Percentiles rank a stretch among this genome's conserved stretches.
Conservation (phyloP, 2,888 invertebrate species). For the Parnassius orleans region DNA sequence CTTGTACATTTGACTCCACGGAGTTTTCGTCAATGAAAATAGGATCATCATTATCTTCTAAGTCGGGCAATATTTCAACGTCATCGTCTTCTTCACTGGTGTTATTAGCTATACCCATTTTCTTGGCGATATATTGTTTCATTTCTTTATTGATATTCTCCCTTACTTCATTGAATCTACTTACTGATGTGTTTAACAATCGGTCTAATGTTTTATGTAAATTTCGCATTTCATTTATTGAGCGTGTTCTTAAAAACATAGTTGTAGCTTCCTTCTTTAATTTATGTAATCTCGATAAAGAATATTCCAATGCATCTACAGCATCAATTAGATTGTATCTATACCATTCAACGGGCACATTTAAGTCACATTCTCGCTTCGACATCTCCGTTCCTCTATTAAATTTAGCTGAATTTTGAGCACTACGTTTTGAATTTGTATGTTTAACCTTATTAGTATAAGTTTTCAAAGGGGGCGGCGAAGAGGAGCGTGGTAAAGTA, state of each 20-base stretch:
- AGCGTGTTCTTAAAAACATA: conserved; percentile 67
- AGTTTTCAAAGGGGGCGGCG: conserved; percentile 31
- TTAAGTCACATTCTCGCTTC: conserved; percentile 52
- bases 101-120: conserved; percentile 38
- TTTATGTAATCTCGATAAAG: conserved; percentile 73
- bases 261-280: conserved; percentile 73
- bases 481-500: conserved; percentile 28
- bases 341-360: conserved; percentile 80
- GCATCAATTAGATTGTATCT: conserved; percentile 80
- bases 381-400: conserved; percentile 26
- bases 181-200: conserved; percentile 75
- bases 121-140: conserved; percentile 70
- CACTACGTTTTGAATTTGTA: conserved; percentile 32
- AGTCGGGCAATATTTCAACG: conserved; percentile 63
- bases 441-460: conserved; percentile 20
- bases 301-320: conserved; percentile 79
- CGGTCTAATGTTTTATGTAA: conserved; percentile 80
- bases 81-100: conserved; percentile 66
- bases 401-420: conserved; percentile 26
- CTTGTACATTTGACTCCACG: conserved; percentile 58
- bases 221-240: conserved; percentile 72
- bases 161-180: conserved; percentile 76
- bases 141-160: conserved; percentile 79
- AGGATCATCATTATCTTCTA: conserved; percentile 64
- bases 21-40: conserved; percentile 78